Evolutionary conservation across 2,888 invertebrate genomes (phyloP).

Genomic region (Mallateleia sp.): DNA sequence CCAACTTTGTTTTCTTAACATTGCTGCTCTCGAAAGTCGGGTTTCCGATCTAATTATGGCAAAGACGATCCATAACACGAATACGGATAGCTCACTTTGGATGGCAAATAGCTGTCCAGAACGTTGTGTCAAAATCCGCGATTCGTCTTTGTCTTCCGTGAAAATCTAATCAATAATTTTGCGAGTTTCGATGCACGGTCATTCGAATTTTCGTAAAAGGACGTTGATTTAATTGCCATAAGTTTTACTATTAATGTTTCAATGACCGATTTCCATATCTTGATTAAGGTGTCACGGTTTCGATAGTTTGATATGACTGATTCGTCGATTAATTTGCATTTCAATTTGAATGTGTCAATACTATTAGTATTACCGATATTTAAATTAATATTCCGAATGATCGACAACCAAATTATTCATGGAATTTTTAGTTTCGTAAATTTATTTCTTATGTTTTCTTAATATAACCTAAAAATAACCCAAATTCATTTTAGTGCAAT

Average conservation of each 20-base stretch:
- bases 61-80: neutral
- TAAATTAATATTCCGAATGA: neutral
- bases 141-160: slow-evolving; percentile 40
- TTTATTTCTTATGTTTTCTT: no score
- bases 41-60: slow-evolving; percentile 16
- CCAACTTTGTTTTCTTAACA: slow-evolving; percentile 69
- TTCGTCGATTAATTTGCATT: slow-evolving; percentile 15
- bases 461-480: no score
- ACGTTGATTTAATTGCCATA: no score
- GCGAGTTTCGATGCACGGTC: slow-evolving; percentile 1
- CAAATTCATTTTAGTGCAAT: no score
- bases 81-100: slow-evolving; percentile 15
- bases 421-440: no score
- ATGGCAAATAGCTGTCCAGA: slow-evolving; percentile 19
- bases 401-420: no score
- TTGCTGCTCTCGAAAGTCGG: slow-evolving; percentile 34
- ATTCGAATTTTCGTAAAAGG: neutral
- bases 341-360: neutral
- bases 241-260: no score
- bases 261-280: neutral
- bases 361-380: slow-evolving; percentile 13
- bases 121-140: slow-evolving; percentile 14
- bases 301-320: slow-evolving; percentile 14
- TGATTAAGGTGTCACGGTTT: slow-evolving; percentile 9
- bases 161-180: neutral